Base-by-base conservation (phyloP, 1,140 invertebrate species). In the Brachystomella parvula region DNA sequence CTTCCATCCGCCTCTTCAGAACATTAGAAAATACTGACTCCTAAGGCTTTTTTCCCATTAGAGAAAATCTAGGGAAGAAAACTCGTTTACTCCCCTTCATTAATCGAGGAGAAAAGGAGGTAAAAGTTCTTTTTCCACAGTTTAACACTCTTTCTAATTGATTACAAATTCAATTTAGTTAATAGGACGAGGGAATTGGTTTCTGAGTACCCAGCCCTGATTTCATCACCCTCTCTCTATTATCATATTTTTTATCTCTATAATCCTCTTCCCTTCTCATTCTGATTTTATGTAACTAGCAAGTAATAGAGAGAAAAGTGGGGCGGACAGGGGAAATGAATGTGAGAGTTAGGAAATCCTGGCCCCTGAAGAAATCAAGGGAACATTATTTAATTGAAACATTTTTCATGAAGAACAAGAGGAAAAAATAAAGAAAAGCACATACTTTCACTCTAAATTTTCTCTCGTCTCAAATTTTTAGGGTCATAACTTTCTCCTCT, bases 301-400 rank as follows among this genome's bases (percentile, higher is more conserved):
- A 21, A 59, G 1, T 6, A 21, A 60, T 24, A 33, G 44, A 26
- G 57, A 60, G 19, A 31, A 32, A 30, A 33, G 2, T 61, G 29
- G 49, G 24, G 3, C 47, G 64, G 15, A 26, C 26, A 44, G 44
- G n/a, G 33, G 21, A 39, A 29, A 47, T 1, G 35, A 29, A 32
- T 21, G 44, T 56, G 47, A 67, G 59, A 70, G n/a, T n/a, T n/a
- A n/a, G n/a, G n/a, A n/a, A n/a, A n/a, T n/a, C n/a, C 47, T 47
- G 70, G 69, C 71, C 71, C 71, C 71, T 57, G 57, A 73, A 73
- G 71, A 73, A 73, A 73, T 73, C 71, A 73, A 71, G 68, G 58
- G 60, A 35, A 70, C 68, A 70, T 73, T 70, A 73, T 67, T 70
- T 73, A 73, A 73, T 73, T 73, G 68, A 69, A 71, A 66, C 69